phyloP scores from a whole-genome alignment of 2,888 invertebrate species.

The Smittia aterrima region DNA sequence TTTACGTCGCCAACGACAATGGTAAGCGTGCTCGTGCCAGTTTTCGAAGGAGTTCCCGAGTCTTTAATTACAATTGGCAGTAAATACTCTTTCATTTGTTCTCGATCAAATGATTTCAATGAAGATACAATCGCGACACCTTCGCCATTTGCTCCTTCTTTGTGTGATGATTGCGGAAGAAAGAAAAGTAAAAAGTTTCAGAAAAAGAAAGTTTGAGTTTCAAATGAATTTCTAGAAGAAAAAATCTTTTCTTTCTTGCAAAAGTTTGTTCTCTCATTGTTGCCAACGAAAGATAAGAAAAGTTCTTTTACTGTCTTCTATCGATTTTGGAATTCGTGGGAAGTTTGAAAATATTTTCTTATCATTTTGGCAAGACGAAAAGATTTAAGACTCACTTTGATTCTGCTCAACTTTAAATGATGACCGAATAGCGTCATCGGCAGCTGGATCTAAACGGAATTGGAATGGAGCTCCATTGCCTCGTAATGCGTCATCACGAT shows the following conservation, averaged over 20 bases:
- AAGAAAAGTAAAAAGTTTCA: background rate
- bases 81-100: conserved; percentile 73
- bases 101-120: conserved; percentile 70
- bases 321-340: no score
- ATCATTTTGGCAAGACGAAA: no score
- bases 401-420: conserved; percentile 78
- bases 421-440: conserved; percentile 56
- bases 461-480: conserved; percentile 59
- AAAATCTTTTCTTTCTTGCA: background rate
- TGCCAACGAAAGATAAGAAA: background rate
- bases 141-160: conserved; percentile 64
- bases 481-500: conserved; percentile 54
- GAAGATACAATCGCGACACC: conserved; percentile 78
- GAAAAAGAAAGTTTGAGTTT: background rate
- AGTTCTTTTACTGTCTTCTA: background rate
- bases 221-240: background rate
- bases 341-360: no score
- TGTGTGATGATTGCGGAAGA: conserved; percentile 59
- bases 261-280: conserved; percentile 4
- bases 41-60: conserved; percentile 72
- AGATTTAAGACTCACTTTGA: conserved; percentile 58
- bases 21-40: conserved; percentile 74
- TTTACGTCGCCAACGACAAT: conserved; percentile 83
- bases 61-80: conserved; percentile 82
- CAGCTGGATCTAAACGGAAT: conserved; percentile 56